phyloP scores from a whole-genome alignment of 92 coral and sea anemone species.

The Scolanthus callimorphus region DNA sequence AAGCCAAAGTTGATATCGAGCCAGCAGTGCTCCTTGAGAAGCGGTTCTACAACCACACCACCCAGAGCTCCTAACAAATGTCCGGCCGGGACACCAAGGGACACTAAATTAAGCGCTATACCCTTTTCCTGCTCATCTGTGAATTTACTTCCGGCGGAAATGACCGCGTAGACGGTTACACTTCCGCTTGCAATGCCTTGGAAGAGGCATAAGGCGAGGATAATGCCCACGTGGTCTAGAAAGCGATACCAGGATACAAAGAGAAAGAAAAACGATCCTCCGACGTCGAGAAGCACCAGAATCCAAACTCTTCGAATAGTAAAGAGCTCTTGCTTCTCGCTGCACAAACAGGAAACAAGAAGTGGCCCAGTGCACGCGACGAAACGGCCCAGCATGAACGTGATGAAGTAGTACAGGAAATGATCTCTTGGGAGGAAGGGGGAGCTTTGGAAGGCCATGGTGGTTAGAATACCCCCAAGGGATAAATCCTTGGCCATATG shows the following conservation, averaged over 20 bases:
- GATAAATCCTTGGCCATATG: neutral
- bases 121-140: no score
- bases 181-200: neutral
- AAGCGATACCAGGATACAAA: constrained; percentile 2
- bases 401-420: constrained; percentile 1
- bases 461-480: neutral
- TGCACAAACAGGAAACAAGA: neutral
- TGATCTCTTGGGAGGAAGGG: constrained; percentile 2
- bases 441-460: neutral
- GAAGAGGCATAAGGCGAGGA: neutral
- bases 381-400: neutral
- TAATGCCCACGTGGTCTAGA: neutral
- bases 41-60: no score
- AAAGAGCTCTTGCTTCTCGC: neutral
- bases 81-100: no score
- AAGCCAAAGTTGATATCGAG: no score
- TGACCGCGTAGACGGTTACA: neutral
- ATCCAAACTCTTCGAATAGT: neutral
- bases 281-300: neutral
- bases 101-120: no score
- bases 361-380: neutral
- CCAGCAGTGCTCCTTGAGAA: no score
- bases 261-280: neutral
- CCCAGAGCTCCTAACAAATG: no score
- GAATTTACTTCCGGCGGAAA: no score